phyloP scores from a whole-genome alignment of 1,140 invertebrate species.

The Sinella curviseta region DNA sequence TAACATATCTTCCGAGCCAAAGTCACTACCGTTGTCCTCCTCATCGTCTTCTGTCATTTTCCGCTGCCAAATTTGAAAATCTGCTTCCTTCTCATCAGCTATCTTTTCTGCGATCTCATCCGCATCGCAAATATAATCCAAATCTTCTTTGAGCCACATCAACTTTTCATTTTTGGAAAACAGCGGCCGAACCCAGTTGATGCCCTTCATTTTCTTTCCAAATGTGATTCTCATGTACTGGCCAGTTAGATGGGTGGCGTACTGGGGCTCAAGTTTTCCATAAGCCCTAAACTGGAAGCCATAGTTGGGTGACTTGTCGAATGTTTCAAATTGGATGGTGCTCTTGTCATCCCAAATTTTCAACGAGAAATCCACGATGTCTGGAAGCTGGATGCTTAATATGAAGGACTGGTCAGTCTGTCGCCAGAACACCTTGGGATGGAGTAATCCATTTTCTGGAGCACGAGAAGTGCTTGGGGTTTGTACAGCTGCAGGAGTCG shows the following conservation, averaged over 20 bases:
- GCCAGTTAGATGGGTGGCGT: neutral
- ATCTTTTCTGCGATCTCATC: neutral
- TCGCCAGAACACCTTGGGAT: neutral
- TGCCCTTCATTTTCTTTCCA: neutral
- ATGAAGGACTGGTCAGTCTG: neutral
- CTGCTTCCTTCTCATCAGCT: neutral
- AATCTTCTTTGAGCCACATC: neutral
- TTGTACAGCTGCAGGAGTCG: neutral
- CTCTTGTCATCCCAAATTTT: neutral
- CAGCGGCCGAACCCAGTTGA: neutral
- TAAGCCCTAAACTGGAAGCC: neutral
- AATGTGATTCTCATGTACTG: neutral
- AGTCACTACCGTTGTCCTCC: neutral
- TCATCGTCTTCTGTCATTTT: neutral
- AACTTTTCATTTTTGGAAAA: neutral
- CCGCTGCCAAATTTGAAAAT: neutral
- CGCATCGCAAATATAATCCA: neutral
- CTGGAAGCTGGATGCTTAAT: neutral
- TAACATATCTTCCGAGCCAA: neutral
- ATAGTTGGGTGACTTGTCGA: neutral
- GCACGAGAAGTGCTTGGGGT: neutral
- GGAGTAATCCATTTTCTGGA: neutral
- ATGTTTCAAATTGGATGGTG: neutral
- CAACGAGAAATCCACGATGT: neutral
- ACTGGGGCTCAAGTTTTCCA: neutral